Evolutionary conservation across 2,888 invertebrate species (phyloP), one percentile per base, ranked within the genome.

Genomic region (Drosophila cognata): DNA sequence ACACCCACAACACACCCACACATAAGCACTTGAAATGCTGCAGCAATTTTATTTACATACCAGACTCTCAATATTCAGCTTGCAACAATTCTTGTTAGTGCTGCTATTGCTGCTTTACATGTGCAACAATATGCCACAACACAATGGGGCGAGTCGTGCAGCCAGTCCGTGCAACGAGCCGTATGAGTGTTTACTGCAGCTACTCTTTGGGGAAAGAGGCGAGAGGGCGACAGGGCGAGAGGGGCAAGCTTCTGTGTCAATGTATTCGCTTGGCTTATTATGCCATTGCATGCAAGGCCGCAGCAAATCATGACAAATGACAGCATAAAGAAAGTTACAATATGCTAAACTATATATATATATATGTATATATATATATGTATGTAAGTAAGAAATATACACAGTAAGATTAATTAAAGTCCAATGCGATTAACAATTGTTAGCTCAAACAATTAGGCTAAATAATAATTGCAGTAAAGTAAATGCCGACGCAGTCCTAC

Each of bases 61-160:
- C 56, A 78, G 68, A 66, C 78, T 78, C 79, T 65, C 48, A 46
- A 46, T 46, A 25, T 46, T 53, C 29, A 53, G 74, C 46, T 48
- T 52, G 50, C 46, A 52, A 62, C 61, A 66, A 70, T 58, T 62
- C 73, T 64, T 69, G 69, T 21, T 64, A 63, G 41, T 68, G 61
- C 61, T 62, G 68, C 60, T 71, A 63, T 46, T 68, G 59, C 61
- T 62, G 68, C 62, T 71, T 71, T 65, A 71, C 80, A 89, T 89
- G 79, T 78, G 85, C 89, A 84, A 87, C 91, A 90, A 84, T 81
- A 79, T 81, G 88, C 72, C 82, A 81, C 89, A 90, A 84, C 91
- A 85, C 91, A 90, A 85, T 89, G 82, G 74, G 72, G 66, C 82
- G 68, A 90, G 60, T 89, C 91, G 88, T 85, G 85, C 85, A 78